A percentile compares a stretch with the other conserved stretches of the same genome.
These are phyloP conservation scores for Cryptoprocta ferox DNA, from an alignment of 2,797 vertebrate genomes.

Conservation along the genomic window DNA sequence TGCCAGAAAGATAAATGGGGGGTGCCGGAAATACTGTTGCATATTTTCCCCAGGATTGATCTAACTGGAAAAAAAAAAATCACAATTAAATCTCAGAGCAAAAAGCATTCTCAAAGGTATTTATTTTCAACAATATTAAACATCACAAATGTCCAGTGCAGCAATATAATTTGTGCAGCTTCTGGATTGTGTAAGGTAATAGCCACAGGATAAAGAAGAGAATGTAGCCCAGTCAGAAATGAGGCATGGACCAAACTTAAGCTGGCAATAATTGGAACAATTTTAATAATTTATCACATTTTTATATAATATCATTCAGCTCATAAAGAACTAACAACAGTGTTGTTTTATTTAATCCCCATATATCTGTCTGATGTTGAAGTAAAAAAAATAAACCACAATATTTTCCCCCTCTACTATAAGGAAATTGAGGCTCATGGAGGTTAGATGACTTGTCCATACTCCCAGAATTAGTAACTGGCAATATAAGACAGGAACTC, in stretches of 20 bases:
- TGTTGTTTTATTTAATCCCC: slow-evolving; percentile 14
- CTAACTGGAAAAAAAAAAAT: not conserved
- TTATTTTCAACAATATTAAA: slow-evolving; percentile 34
- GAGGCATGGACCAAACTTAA: not conserved
- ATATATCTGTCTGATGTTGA: not conserved
- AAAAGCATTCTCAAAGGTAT: not conserved
- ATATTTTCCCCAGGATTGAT: slow-evolving; percentile 25
- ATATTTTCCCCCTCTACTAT: not conserved
- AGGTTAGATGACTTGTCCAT: slow-evolving; percentile 23
- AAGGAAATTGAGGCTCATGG: not conserved
- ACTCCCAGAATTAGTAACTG: not conserved
- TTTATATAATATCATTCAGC: not conserved
- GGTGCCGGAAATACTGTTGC: not conserved
- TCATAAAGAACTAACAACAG: not conserved
- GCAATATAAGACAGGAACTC: not conserved
- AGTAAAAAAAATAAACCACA: not conserved
- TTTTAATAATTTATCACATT: slow-evolving; percentile 15
- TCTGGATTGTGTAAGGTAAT: not conserved
- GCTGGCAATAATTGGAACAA: not conserved
- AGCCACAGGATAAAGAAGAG: not conserved
- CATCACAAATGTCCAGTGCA: not conserved
- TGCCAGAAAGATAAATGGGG: slow-evolving; percentile 1
- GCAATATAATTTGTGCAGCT: not conserved
- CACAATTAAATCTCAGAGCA: slow-evolving; percentile 20
- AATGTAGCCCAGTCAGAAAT: not conserved